phyloP scores from a whole-genome alignment of 2,113 vertebrate genomes.

The Plestiodon gilberti region DNA sequence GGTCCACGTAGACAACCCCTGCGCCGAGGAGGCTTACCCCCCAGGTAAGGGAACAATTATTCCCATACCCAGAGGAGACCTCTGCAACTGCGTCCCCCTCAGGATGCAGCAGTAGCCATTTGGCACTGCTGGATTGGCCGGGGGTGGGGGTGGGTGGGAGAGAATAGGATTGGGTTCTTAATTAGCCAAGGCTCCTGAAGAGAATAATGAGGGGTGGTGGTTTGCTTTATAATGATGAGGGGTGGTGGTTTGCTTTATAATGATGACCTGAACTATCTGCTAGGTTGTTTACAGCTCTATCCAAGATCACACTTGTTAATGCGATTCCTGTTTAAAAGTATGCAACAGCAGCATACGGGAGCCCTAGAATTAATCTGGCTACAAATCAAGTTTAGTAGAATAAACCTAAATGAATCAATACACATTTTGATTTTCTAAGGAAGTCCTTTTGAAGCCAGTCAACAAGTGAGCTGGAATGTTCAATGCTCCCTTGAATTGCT shows the following conservation, averaged over 20 bases:
- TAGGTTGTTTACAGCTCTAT: conserved; percentile 4
- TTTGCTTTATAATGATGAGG: not conserved
- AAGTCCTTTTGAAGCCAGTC: conserved; percentile 48
- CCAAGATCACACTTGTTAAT: conserved; percentile 9
- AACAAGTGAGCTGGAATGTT: not conserved
- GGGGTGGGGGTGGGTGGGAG: too few relatives aligned
- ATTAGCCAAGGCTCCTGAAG: not conserved
- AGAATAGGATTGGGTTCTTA: not conserved
- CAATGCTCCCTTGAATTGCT: not conserved
- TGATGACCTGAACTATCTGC: conserved; percentile 26
- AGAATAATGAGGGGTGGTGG: not conserved
- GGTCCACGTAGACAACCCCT: too few relatives aligned
- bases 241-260: not conserved
- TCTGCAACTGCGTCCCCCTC: too few relatives aligned
- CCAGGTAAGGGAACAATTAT: too few relatives aligned
- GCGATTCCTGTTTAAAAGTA: not conserved
- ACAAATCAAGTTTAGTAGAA: conserved; percentile 40
- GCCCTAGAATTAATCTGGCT: conserved; percentile 57
- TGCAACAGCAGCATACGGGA: conserved; percentile 26
- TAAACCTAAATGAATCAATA: conserved; percentile 32
- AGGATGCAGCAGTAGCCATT: too few relatives aligned
- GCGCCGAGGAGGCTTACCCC: too few relatives aligned
- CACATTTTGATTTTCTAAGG: conserved; percentile 49
- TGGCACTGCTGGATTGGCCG: too few relatives aligned
- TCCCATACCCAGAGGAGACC: too few relatives aligned